These are phyloP conservation scores for Uria aalge DNA, from an alignment of 2,113 vertebrate species.

Conservation along the genomic window DNA sequence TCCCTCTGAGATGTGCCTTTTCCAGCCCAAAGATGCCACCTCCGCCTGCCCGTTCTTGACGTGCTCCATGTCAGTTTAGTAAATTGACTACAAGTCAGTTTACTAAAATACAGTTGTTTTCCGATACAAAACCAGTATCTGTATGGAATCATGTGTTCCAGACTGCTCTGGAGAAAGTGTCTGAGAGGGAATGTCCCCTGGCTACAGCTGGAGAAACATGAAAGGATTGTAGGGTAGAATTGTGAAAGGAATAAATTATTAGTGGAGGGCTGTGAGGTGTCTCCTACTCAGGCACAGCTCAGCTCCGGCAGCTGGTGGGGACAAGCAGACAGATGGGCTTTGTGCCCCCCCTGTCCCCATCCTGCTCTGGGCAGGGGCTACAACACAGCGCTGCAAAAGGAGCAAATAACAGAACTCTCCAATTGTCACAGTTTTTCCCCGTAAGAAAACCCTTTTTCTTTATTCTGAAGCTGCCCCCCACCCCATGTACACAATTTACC, in stretches of 20 bases:
- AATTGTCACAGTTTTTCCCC: not conserved
- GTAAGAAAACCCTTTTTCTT: not conserved
- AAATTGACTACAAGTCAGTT: not conserved
- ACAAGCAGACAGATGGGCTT: not conserved
- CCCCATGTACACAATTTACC: too few species aligned
- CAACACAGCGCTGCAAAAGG: not conserved
- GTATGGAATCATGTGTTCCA: accelerated
- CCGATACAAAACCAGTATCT: not conserved
- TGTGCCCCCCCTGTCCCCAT: accelerated
- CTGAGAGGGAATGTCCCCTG: accelerated
- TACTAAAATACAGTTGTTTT: not conserved
- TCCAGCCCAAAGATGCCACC: accelerated
- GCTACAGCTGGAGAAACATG: not conserved
- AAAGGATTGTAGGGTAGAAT: not conserved
- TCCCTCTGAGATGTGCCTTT: not conserved
- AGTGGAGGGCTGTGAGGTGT: not conserved
- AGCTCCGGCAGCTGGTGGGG: not conserved
- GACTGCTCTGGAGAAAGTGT: accelerated
- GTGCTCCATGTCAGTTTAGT: too few species aligned
- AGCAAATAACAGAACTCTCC: not conserved
- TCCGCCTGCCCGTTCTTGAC: accelerated
- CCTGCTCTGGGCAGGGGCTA: too few species aligned
- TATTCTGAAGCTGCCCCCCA: not conserved
- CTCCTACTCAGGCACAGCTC: too few species aligned
- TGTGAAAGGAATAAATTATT: not conserved